These are phyloP conservation scores for Drosophila borealis DNA, from an alignment of 2,888 invertebrate genomes.

Conservation along the genomic window DNA sequence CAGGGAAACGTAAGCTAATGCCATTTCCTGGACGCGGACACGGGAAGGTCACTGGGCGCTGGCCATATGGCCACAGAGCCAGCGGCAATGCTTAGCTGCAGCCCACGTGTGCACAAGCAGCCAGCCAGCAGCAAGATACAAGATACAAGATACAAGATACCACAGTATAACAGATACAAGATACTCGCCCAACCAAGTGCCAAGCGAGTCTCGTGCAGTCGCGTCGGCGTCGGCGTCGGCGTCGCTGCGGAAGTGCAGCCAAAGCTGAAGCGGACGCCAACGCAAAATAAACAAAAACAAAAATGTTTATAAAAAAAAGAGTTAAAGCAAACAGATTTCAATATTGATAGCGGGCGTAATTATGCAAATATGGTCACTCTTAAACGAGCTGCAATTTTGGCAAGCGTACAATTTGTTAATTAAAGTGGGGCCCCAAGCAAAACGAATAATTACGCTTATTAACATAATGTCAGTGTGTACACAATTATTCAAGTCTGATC, in stretches of 20 bases:
- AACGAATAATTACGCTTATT: conserved; percentile 5
- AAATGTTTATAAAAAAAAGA: neutral
- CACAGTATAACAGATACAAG: conserved; percentile 11
- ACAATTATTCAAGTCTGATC: conserved; percentile 1
- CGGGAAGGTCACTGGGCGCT: conserved; percentile 62
- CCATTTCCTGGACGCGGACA: conserved; percentile 66
- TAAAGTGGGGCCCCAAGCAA: neutral
- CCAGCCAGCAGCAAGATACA: conserved; percentile 28
- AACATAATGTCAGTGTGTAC: conserved; percentile 2
- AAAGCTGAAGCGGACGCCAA: conserved; percentile 27
- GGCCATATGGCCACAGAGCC: conserved; percentile 62
- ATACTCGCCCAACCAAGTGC: conserved; percentile 34
- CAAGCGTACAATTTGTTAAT: conserved; percentile 1
- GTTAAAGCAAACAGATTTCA: conserved; percentile 28
- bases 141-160: conserved; percentile 17
- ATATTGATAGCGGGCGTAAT: conserved; percentile 39
- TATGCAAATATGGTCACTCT: conserved; percentile 48
- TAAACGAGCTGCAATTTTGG: conserved; percentile 14
- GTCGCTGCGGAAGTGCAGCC: conserved; percentile 68
- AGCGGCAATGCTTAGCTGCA: conserved; percentile 23
- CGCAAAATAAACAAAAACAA: neutral
- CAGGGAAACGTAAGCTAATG: conserved; percentile 54
- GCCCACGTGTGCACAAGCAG: conserved; percentile 55
- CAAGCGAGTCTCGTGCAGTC: conserved; percentile 46
- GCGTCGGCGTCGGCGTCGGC: conserved; percentile 44